Base-by-base conservation (phyloP, 2,113 vertebrate species). In the Spizaetus ornatus region DNA sequence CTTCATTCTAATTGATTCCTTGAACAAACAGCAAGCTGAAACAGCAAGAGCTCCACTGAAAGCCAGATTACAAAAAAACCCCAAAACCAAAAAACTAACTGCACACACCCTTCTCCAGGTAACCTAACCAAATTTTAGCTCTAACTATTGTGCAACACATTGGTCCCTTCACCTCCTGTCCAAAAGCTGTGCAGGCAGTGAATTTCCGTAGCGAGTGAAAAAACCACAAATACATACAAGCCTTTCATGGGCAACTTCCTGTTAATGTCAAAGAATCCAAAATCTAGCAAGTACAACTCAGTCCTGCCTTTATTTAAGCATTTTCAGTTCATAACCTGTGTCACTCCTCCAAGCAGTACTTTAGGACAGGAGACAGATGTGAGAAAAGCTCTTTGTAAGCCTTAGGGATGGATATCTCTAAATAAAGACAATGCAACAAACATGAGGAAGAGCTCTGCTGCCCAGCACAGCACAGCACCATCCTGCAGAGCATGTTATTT, bases 381-480 rank as follows among this genome's bases (percentile, higher is more conserved):
- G 71, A 61, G 74, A 34, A 31, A 50, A 80, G 19, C 76, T 82
- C n/a, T 66, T n/a, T 4, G 9, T 13, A 36, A 40, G 23, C 42
- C 78, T 21, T 5, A 42, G n/a, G 48, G 71, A 48, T 17, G 18
- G 76, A n/a, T 61, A 55, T 32, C 23, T n/a, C 62, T 40, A 7
- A 58, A 10, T 22, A 34, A 42, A 69, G 31, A 36, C 27, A 22
- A 55, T 1, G 58, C n/a, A 55, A 13, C 16, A 29, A 36, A 9
- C 9, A 23, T 0, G 15, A 50, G 42, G 36, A 9, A 40, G 36
- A 52, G 20, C 22, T 34, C 26, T 8, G 56, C 36, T 21, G 52
- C 20, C 25, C 3, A 0, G 45, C 67, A 32, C 16, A 3, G 72
- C 38, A 7, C 29, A 47, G 53, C 38, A n/a, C 10, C 21, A 0